Percentiles rank a stretch among this genome's conserved stretches.
phyloP scores from a whole-genome alignment of 2,113 vertebrate genomes.

The Todiramphus saurophagus region DNA sequence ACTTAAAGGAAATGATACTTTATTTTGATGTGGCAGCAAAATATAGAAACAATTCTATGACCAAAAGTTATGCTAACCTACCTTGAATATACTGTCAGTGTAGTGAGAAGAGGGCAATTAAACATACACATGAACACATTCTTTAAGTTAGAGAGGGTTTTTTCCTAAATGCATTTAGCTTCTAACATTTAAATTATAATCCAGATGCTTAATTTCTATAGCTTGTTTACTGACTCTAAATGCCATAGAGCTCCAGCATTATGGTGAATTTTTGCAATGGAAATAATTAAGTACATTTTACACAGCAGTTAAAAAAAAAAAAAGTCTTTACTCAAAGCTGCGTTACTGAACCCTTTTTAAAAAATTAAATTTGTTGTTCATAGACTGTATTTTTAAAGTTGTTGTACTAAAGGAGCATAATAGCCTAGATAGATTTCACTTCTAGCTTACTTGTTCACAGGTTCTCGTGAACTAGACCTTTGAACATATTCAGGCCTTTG shows the following conservation, averaged over 20 bases:
- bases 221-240: neutral
- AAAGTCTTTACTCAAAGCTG: neutral
- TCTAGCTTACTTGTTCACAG: neutral
- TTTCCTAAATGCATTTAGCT: neutral
- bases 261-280: neutral
- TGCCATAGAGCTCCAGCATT: neutral
- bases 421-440: neutral
- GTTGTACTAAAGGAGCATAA: neutral
- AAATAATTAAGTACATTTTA: neutral
- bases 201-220: neutral
- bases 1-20: neutral
- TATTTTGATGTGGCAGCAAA: neutral
- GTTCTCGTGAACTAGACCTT: neutral
- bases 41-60: neutral
- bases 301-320: neutral
- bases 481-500: neutral
- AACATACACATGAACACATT: neutral
- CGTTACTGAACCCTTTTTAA: neutral
- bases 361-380: neutral
- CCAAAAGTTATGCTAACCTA: neutral
- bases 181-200: neutral
- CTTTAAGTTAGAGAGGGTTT: neutral
- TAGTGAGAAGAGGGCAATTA: neutral
- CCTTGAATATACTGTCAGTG: neutral
- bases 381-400: neutral